Evolutionary conservation across 2,888 invertebrate species (phyloP).

Genomic region (Drosophila trichaetosa): DNA sequence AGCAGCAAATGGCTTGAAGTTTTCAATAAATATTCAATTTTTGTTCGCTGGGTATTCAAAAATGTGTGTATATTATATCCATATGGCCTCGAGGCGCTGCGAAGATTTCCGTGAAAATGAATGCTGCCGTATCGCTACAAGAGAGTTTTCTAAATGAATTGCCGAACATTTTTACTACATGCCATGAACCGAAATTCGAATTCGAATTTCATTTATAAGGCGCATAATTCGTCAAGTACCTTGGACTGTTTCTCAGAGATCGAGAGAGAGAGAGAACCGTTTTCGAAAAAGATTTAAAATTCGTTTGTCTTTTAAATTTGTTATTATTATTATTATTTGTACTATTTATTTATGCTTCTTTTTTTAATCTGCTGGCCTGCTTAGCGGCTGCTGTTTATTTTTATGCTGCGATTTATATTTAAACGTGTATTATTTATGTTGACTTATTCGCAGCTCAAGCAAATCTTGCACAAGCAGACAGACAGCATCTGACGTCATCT

Average conservation of each 20-base stretch:
- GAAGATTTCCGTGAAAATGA: conserved; percentile 82
- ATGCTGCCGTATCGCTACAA: conserved; percentile 81
- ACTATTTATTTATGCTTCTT: conserved; percentile 33
- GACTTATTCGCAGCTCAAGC: conserved; percentile 39
- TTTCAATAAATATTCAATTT: conserved; percentile 51
- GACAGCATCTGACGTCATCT: conserved; percentile 56
- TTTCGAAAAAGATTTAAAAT: conserved; percentile 36
- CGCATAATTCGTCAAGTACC: conserved; percentile 50
- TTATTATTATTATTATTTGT: conserved; percentile 38
- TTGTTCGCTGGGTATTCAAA: conserved; percentile 30
- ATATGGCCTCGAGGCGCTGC: conserved; percentile 65
- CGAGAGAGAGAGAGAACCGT: conserved; percentile 10
- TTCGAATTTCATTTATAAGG: conserved; percentile 22
- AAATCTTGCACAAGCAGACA: conserved; percentile 20
- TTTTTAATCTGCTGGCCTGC: conserved; percentile 55
- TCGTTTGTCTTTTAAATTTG: conserved; percentile 37
- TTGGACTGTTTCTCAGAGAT: conserved; percentile 48
- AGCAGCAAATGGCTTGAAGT: conserved; percentile 55
- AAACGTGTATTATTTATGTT: conserved; percentile 48
- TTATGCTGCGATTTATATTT: conserved; percentile 60
- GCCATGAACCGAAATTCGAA: conserved; percentile 45
- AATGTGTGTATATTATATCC: conserved; percentile 51
- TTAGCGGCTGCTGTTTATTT: conserved; percentile 61
- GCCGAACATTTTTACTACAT: conserved; percentile 43
- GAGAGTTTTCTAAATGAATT: conserved; percentile 82